Conservation (phyloP, 2,888 invertebrate species). For the Agonopterix subpropinquella region DNA sequence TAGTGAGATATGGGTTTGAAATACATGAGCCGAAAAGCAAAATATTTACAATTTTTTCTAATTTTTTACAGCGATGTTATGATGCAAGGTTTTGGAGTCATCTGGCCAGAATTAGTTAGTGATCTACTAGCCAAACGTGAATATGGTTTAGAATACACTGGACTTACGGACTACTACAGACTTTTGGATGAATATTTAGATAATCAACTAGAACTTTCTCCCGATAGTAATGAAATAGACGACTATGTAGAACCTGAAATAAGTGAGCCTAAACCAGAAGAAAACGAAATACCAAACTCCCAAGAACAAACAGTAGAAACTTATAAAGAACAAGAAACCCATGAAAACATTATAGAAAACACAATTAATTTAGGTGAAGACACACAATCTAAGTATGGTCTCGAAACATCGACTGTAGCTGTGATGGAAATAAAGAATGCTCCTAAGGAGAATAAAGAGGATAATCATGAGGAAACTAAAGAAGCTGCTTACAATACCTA, state of each 20-base stretch:
- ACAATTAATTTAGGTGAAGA: constrained; percentile 51
- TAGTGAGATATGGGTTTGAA: too few relatives aligned
- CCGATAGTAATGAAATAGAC: constrained; percentile 30
- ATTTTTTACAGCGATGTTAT: constrained; percentile 49
- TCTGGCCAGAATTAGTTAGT: constrained; percentile 68
- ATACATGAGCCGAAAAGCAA: background rate
- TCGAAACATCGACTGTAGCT: constrained; percentile 61
- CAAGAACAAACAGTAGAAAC: constrained; percentile 19
- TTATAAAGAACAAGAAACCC: constrained; percentile 22
- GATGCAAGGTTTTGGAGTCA: constrained; percentile 58
- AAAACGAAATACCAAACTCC: constrained; percentile 40
- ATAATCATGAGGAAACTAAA: constrained; percentile 28
- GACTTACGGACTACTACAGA: constrained; percentile 72
- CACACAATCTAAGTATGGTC: constrained; percentile 35
- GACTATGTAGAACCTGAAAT: constrained; percentile 52
- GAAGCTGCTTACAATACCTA: constrained; percentile 65
- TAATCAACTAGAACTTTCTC: constrained; percentile 53
- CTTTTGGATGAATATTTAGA: constrained; percentile 73
- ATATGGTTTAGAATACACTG: constrained; percentile 65
- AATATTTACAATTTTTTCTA: background rate
- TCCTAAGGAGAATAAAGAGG: constrained; percentile 39
- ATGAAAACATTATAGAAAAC: constrained; percentile 36
- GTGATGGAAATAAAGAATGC: constrained; percentile 62
- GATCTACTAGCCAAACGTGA: constrained; percentile 63
- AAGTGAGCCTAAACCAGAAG: constrained; percentile 29